These are phyloP conservation scores for Rhea americana DNA, from an alignment of 2,113 vertebrate genomes.

Conservation along the genomic window DNA sequence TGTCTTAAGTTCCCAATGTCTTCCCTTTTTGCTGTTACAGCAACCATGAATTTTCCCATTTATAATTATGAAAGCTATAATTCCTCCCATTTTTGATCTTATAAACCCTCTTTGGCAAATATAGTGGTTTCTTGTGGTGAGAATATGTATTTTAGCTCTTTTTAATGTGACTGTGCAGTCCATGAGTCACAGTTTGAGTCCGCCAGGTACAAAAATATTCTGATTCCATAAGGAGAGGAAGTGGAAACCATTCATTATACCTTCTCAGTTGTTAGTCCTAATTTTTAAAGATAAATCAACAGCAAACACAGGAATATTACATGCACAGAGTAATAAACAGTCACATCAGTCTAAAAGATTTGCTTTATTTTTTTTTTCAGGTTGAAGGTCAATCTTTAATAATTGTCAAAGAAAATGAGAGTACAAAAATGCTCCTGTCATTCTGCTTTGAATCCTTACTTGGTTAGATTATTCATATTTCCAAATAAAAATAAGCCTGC, in stretches of 20 bases:
- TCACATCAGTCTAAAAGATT: neutral
- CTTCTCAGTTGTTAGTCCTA: neutral
- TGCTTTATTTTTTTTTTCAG: constrained; percentile 28
- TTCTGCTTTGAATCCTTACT: neutral
- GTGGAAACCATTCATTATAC: neutral
- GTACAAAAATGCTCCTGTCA: constrained; percentile 3
- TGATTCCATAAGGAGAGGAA: neutral
- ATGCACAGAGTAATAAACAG: neutral
- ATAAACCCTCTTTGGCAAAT: neutral
- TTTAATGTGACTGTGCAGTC: neutral
- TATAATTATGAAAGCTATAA: neutral
- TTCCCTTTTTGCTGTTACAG: neutral
- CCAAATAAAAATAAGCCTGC: neutral
- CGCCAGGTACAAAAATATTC: neutral
- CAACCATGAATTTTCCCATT: neutral
- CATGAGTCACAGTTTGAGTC: neutral
- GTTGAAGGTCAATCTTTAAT: neutral
- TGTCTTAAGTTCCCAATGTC: neutral
- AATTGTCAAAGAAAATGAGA: neutral
- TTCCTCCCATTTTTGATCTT: neutral
- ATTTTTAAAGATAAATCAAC: neutral
- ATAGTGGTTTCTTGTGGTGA: neutral
- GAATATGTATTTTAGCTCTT: neutral
- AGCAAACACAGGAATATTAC: neutral
- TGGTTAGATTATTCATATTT: neutral